These are phyloP conservation scores for Gonocerus acuteangulatus DNA, from an alignment of 2,888 invertebrate species.

Conservation along the genomic window DNA sequence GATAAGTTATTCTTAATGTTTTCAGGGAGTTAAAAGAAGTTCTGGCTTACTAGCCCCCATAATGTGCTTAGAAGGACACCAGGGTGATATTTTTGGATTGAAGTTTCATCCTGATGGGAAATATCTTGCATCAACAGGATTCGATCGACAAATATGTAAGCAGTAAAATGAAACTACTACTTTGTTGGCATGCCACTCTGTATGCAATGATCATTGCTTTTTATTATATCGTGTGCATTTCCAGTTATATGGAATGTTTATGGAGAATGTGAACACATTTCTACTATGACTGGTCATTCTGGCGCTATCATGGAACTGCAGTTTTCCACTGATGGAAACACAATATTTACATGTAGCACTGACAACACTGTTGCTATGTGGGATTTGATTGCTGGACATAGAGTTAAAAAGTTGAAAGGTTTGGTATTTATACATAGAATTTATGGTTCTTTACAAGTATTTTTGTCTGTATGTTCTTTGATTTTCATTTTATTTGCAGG, in stretches of 20 bases:
- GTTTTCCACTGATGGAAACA: constrained; percentile 75
- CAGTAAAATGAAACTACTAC: constrained; percentile 36
- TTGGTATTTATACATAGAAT: constrained; percentile 41
- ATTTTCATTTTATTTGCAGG: constrained; percentile 44
- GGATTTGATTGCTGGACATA: constrained; percentile 82
- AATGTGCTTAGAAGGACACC: constrained; percentile 92
- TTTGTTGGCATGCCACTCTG: background rate
- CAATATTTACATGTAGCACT: constrained; percentile 83
- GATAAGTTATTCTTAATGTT: background rate
- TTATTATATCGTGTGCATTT: background rate
- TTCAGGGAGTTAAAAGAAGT: constrained; percentile 64
- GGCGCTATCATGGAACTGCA: constrained; percentile 92
- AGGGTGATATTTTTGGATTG: constrained; percentile 87
- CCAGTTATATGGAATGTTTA: constrained; percentile 91
- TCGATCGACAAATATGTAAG: constrained; percentile 91
- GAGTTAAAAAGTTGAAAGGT: constrained; percentile 85
- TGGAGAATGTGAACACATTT: constrained; percentile 95
- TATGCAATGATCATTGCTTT: constrained; percentile 4
- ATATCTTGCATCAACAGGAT: constrained; percentile 87
- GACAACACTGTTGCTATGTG: constrained; percentile 92
- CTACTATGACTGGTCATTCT: constrained; percentile 86
- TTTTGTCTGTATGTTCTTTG: background rate
- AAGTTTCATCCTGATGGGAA: constrained; percentile 96
- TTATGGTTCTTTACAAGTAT: background rate
- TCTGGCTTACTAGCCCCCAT: constrained; percentile 87